Percentiles rank a stretch among this genome's conserved stretches.
Evolutionary conservation across 2,797 vertebrate genomes (phyloP).

Genomic region (Parauchenoglanis punctatus): DNA sequence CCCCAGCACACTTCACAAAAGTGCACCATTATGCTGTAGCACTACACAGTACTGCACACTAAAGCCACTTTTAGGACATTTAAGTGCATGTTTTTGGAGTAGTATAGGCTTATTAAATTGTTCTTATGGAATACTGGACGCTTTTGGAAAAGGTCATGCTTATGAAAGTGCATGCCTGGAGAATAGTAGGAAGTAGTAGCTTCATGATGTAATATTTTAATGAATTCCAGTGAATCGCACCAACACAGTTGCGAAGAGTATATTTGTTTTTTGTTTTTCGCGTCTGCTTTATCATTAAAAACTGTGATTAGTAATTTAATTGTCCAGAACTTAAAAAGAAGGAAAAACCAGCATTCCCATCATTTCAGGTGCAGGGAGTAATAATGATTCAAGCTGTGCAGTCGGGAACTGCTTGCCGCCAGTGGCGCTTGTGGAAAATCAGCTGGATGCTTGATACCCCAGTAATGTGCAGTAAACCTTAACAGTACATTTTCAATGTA

Average conservation of each 20-base stretch:
- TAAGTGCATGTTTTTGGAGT: not conserved
- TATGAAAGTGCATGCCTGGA: not conserved
- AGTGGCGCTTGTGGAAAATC: not conserved
- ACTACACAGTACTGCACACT: not conserved
- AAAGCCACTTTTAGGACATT: not conserved
- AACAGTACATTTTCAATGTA: not conserved
- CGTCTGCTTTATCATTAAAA: not conserved
- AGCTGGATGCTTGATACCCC: not conserved
- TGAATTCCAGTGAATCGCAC: not conserved
- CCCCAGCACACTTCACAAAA: not conserved
- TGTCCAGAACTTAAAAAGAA: slow-evolving; percentile 1
- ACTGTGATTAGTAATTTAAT: not conserved
- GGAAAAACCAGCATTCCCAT: not conserved
- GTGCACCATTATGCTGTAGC: slow-evolving; percentile 22
- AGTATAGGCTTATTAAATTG: not conserved
- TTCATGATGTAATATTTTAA: not conserved
- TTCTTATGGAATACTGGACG: not conserved
- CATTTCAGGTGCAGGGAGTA: not conserved
- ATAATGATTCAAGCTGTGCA: not conserved
- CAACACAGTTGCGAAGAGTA: not conserved
- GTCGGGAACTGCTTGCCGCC: not conserved
- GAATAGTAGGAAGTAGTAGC: not conserved
- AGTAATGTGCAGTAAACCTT: not conserved
- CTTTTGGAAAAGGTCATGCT: not conserved
- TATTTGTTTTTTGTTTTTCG: not conserved